phyloP scores from a whole-genome alignment of 2,113 vertebrate species.

The Syrrhaptes paradoxus region DNA sequence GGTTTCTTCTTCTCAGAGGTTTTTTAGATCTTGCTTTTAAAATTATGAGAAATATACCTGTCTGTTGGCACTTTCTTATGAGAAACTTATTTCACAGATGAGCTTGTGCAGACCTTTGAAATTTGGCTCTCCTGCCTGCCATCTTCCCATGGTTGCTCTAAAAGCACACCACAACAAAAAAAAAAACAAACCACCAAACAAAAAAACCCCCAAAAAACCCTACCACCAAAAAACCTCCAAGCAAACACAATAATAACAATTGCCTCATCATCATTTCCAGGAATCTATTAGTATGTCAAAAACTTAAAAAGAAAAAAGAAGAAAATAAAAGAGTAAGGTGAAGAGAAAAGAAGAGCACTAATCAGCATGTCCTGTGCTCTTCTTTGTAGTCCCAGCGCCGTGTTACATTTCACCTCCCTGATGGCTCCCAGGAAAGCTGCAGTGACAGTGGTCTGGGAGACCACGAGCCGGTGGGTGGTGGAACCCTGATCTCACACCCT shows the following conservation, averaged over 20 bases:
- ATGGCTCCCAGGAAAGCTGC: slow-evolving; percentile 99
- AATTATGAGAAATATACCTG: not conserved
- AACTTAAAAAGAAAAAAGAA: not conserved
- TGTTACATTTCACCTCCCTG: slow-evolving; percentile 99
- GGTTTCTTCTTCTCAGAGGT: not conserved
- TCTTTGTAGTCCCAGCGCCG: slow-evolving; percentile 98
- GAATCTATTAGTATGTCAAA: not conserved
- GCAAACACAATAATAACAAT: not conserved
- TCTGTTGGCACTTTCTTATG: not conserved
- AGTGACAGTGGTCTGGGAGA: slow-evolving; percentile 99
- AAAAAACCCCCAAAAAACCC: not conserved
- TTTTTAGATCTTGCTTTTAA: not conserved
- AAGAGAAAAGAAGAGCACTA: slow-evolving; percentile 80
- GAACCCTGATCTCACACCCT: slow-evolving; percentile 97
- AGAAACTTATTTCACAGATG: not conserved
- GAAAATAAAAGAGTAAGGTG: not conserved
- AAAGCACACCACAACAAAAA: not conserved
- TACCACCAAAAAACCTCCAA: not conserved
- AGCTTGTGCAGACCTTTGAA: not conserved
- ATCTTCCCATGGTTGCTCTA: not conserved
- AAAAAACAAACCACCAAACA: not conserved
- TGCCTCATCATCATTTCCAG: not conserved
- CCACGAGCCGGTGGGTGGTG: slow-evolving; percentile 96
- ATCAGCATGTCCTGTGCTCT: slow-evolving; percentile 90
- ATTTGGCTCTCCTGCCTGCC: not conserved